Evolutionary conservation across 1,140 invertebrate genomes (phyloP), one percentile per base, ranked within the genome.

Genomic region (Polyergus mexicanus): DNA sequence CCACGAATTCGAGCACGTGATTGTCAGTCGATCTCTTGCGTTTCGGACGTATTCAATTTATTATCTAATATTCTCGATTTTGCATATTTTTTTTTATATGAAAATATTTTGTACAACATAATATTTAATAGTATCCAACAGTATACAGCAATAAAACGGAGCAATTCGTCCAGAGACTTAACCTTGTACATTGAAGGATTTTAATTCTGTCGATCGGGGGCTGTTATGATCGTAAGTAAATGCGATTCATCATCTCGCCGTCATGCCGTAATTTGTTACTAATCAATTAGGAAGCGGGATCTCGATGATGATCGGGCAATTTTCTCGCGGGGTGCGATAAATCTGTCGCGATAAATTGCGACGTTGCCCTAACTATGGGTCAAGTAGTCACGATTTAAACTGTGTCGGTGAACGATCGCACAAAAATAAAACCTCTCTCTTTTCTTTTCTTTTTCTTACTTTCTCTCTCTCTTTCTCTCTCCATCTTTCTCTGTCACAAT

Each of bases 261-360:
- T 16, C 47, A 51, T 13, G 47, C 16, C 78, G 28, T 84, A 84
- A 85, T 85, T 85, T 68, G 65, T 88, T 88, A 65, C 58, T 88
- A 85, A 88, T 88, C 86, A 88, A 88, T 88, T 88, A 88, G 47
- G 25, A 63, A 87, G 58, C 72, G 56, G 66, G 47, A 58, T 88
- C 51, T 28, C 58, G 41, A 66, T 19, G 86, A 84, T 68, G 80
- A 88, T 88, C 85, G 80, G 86, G 65, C 28, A 35, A 62, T 77
- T 54, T 84, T 19, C 78, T 87, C 62, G 65, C 47, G 47, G 51
- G 60, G 60, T 54, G 16, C 66, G 80, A 88, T 88, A 88, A 88
- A 88, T 88, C 87, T 88, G 87, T 88, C 86, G 66, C 80, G 58
- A 88, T 88, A 87, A 88, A 88, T 88, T 85, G 86, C 66, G 51